Conservation (phyloP, 2,113 vertebrate species). For the Cololabis saira region DNA sequence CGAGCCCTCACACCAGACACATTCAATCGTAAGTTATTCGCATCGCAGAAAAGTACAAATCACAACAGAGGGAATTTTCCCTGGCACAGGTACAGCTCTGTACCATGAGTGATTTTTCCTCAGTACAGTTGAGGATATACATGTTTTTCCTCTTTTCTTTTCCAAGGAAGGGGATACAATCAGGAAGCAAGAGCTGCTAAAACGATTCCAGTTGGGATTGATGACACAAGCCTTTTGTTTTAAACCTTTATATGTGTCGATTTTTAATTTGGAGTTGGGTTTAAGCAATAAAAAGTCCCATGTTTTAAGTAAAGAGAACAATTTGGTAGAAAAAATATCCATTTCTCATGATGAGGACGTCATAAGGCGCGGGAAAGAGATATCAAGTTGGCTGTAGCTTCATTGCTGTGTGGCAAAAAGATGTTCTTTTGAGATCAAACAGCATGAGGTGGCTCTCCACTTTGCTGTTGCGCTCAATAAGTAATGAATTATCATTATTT, state of each 20-base stretch:
- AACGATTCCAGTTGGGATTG: background rate
- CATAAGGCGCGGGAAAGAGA: background rate
- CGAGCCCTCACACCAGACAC: slow-evolving; percentile 88
- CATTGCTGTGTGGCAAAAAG: too few species aligned
- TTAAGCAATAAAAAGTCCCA: too few species aligned
- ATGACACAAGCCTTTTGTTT: too few species aligned
- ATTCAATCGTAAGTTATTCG: slow-evolving; percentile 86
- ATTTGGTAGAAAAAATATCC: background rate
- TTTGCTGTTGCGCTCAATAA: background rate
- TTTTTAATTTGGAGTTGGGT: too few species aligned
- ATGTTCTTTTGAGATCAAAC: background rate
- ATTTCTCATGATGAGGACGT: background rate
- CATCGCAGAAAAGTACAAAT: background rate
- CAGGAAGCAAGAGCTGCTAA: background rate
- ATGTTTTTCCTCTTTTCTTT: background rate
- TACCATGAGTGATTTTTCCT: background rate
- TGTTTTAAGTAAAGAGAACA: background rate
- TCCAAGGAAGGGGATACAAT: slow-evolving; percentile 2
- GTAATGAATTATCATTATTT: background rate
- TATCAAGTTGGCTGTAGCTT: background rate
- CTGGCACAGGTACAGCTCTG: background rate
- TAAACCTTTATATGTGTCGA: too few species aligned
- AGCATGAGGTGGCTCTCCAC: background rate
- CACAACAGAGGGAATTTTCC: slow-evolving; percentile 4
- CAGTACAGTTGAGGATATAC: slow-evolving; percentile 13